These are phyloP conservation scores for Spodoptera frugiperda DNA, from an alignment of 1,140 invertebrate species.

Conservation along the genomic window DNA sequence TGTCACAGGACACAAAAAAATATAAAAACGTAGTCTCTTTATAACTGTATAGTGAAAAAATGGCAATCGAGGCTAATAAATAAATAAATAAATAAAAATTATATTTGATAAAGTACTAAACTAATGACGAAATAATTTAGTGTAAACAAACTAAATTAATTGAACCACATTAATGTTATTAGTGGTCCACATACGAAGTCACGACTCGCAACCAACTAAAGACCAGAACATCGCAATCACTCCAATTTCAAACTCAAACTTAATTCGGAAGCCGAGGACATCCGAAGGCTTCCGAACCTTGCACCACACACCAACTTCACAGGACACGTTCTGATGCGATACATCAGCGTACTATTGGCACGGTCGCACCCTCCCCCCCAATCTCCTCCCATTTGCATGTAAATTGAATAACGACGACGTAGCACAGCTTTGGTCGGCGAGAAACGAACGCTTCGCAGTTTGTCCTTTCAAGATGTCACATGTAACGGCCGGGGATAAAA, in stretches of 20 bases:
- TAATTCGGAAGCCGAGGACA: conserved; percentile 13
- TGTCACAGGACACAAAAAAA: too few relatives aligned
- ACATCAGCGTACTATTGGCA: conserved; percentile 82
- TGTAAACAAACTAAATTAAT: too few relatives aligned
- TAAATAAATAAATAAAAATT: too few relatives aligned
- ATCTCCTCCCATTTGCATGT: conserved; percentile 82
- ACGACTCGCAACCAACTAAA: not conserved
- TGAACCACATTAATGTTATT: not conserved
- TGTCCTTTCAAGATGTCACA: conserved; percentile 71
- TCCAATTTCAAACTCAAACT: conserved; percentile 16
- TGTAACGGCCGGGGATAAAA: conserved; percentile 47
- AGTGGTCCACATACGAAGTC: not conserved
- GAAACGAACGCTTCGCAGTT: conserved; percentile 56
- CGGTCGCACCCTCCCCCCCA: conserved; percentile 62
- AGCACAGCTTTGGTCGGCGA: conserved; percentile 70
- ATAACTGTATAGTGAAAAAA: too few relatives aligned
- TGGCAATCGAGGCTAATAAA: too few relatives aligned
- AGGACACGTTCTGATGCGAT: conserved; percentile 81
- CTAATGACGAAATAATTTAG: too few relatives aligned
- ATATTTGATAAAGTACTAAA: too few relatives aligned
- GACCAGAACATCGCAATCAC: conserved; percentile 12
- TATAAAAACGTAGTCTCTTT: too few relatives aligned
- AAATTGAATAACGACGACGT: conserved; percentile 85
- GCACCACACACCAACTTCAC: conserved; percentile 43
- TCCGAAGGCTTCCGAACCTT: conserved; percentile 11